Evolutionary conservation across 2,797 vertebrate genomes (phyloP).

Genomic region (Gymnoscopelus microlampas): DNA sequence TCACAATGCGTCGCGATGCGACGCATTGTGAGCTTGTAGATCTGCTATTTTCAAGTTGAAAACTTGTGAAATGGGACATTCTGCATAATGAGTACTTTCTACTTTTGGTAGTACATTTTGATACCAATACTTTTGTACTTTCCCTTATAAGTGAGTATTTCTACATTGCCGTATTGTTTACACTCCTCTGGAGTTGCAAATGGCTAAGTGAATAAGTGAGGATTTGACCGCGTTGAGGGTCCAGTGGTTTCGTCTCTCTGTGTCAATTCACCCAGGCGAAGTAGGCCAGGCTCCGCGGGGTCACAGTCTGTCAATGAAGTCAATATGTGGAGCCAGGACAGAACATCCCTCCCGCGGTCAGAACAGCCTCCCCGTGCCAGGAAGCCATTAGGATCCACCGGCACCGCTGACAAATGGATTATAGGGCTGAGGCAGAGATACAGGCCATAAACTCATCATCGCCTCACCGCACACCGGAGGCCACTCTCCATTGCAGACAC

Average conservation of each 20-base stretch:
- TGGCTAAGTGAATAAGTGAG: background rate
- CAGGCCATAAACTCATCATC: constrained; percentile 61
- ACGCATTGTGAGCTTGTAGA: too few relatives aligned
- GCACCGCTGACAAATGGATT: constrained; percentile 62
- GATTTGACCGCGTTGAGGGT: background rate
- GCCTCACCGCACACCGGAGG: constrained; percentile 26
- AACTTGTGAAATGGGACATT: too few relatives aligned
- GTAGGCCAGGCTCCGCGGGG: constrained; percentile 63
- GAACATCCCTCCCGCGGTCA: constrained; percentile 40
- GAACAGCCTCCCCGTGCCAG: background rate
- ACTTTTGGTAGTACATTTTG: too few relatives aligned
- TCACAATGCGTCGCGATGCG: too few relatives aligned
- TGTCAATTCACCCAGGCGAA: constrained; percentile 62
- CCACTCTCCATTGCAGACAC: constrained; percentile 37
- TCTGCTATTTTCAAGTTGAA: too few relatives aligned
- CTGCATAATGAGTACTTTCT: too few relatives aligned
- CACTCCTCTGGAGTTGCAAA: background rate
- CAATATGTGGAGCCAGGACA: constrained; percentile 59
- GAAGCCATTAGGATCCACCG: constrained; percentile 64
- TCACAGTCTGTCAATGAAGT: constrained; percentile 54
- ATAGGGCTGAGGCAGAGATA: constrained; percentile 34
- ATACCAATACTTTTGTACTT: too few relatives aligned
- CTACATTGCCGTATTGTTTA: too few relatives aligned
- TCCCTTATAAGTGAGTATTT: too few relatives aligned
- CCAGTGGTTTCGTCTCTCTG: constrained; percentile 15